Conservation (phyloP, 2,888 invertebrate genomes). For the Chrysolina haemoptera region DNA sequence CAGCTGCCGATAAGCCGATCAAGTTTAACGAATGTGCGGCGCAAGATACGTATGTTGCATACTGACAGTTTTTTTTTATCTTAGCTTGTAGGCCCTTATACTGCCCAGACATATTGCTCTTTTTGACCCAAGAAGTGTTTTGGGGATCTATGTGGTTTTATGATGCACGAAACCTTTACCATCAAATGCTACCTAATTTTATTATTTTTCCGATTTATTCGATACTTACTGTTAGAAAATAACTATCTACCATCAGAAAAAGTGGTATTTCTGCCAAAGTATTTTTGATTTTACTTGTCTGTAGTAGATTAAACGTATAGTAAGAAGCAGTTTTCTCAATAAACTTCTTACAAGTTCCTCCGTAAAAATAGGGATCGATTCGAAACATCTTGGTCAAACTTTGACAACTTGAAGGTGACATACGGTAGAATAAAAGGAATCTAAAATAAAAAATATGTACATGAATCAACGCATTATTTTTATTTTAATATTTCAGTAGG, state of each 20-base stretch:
- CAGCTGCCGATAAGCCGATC: no score
- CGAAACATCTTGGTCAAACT: slow-evolving; percentile 29
- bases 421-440: slow-evolving; percentile 15
- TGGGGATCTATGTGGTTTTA: no score
- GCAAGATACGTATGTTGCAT: no score
- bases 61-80: no score
- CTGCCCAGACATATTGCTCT: no score
- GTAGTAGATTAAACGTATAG: slow-evolving; percentile 15
- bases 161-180: no score
- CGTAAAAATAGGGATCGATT: slow-evolving; percentile 29
- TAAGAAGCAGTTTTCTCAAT: slow-evolving; percentile 31
- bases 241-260: slow-evolving; percentile 39
- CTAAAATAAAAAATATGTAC: neutral
- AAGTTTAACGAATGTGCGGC: no score
- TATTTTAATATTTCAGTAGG: no score
- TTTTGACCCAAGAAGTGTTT: no score
- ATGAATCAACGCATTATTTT: neutral
- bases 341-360: slow-evolving; percentile 24
- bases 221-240: slow-evolving; percentile 43
- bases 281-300: slow-evolving; percentile 24
- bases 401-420: slow-evolving; percentile 14
- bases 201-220: neutral
- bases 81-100: no score
- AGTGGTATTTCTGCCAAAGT: slow-evolving; percentile 32
- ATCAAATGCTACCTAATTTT: no score